These are phyloP conservation scores for Acrocephalus kingi DNA, from an alignment of 2,113 vertebrate genomes.

Conservation along the genomic window DNA sequence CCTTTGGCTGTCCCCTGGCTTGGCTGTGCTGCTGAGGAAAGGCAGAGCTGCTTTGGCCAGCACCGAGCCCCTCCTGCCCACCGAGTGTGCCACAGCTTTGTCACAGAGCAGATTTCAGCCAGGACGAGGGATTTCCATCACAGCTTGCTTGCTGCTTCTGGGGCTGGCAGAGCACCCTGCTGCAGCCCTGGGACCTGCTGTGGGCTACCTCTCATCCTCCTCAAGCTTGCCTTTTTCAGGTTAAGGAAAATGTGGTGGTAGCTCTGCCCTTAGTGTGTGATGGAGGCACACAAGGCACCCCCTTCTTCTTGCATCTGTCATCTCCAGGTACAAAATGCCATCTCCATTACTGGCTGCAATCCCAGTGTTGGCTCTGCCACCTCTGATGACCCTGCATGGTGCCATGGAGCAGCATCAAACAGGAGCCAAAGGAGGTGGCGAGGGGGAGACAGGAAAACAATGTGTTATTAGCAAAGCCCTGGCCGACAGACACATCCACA, in stretches of 20 bases:
- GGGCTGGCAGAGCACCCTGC: not conserved
- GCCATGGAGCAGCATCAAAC: not conserved
- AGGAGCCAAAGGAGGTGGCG: not conserved
- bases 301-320: not conserved
- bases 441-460: not conserved
- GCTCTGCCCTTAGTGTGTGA: not conserved
- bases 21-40: not conserved
- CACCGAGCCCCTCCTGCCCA: not conserved
- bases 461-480: not conserved
- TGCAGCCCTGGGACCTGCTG: not conserved
- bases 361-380: not conserved
- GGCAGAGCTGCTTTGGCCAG: not conserved
- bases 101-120: not conserved
- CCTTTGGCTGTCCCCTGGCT: not conserved
- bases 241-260: not conserved
- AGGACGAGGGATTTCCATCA: not conserved
- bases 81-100: rapidly evolving
- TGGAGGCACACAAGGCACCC: rapidly evolving
- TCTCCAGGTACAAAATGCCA: not conserved
- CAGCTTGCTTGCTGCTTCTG: not conserved
- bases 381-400: not conserved
- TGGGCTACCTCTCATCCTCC: not conserved
- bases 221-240: not conserved
- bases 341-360: not conserved
- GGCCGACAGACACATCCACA: not conserved